Base-by-base conservation (phyloP, 2,113 vertebrate genomes). In the rat (Rattus norvegicus) region DNA sequence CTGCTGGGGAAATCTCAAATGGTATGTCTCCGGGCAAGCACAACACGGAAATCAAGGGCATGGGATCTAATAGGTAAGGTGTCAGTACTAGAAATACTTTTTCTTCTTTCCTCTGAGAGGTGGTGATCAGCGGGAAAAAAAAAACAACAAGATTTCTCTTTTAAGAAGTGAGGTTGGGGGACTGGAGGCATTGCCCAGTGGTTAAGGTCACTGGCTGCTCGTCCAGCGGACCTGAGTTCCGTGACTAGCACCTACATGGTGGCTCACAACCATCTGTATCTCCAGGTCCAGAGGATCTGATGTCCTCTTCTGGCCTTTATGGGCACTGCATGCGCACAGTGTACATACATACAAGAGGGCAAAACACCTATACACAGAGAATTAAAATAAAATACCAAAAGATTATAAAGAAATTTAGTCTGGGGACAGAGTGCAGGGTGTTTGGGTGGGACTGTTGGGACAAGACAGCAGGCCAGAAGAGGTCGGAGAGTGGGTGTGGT, bases 401-500 rank as follows among this genome's bases (percentile, higher is more conserved):
- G 22, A 52, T 0, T 70, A 26, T 56, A 81, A 28, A 83, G 26
- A 19, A 61, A 83, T 59, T 83, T 24, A 39, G 56, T 14, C 56
- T 83, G 80, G 47, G 79, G 80, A 26, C 80, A 83, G 79, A 81
- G 36, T 39, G 33, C 33, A 56, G 19, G 52, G 54, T 59, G 54
- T 56, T 33, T 9, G 17, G 33, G 54, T 36, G 28, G 39, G 7
- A 24, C 7, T 3, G 7, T 24, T 7, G 7, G 12, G 49, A 17
- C 8, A 30, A 85, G 17, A 20, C 19, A 17, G 16, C 59, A 11
- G 47, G 17, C 26, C 52, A 75, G 61, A 67, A 79, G 67, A 1
- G 14, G 20, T 30, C 1, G 2, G 9, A 13, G 13, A 54, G 12
- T 22, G 19, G n/a, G 0, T 8, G 59, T n/a, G 28, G 47, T 9